Conservation (phyloP, 2,888 invertebrate species). For the Diarsia rubi region DNA sequence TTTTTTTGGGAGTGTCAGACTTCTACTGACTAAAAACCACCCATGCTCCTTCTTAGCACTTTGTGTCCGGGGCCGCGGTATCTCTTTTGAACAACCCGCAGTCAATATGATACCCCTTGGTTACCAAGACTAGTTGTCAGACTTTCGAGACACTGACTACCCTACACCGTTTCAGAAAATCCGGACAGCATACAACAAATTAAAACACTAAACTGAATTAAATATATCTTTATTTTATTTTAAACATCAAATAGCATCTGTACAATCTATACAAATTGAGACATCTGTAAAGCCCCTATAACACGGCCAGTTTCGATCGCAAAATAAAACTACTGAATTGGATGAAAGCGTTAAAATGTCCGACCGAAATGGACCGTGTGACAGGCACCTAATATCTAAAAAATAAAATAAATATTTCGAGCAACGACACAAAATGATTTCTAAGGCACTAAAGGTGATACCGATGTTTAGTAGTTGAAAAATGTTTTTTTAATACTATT, state of each 20-base stretch:
- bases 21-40: too few relatives aligned
- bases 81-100: too few relatives aligned
- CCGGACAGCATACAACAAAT: conserved; percentile 1
- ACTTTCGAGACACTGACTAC: too few relatives aligned
- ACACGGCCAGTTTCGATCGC: conserved; percentile 35
- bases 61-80: too few relatives aligned
- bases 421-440: conserved; percentile 42
- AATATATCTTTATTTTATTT: conserved; percentile 66
- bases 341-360: neutral
- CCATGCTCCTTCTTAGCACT: too few relatives aligned
- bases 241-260: conserved; percentile 65
- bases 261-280: conserved; percentile 64
- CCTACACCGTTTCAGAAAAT: too few relatives aligned
- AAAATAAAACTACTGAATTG: conserved; percentile 6
- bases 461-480: conserved; percentile 39
- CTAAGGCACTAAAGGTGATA: conserved; percentile 58
- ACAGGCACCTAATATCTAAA: conserved; percentile 12
- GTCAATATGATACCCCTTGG: too few relatives aligned
- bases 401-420: conserved; percentile 40
- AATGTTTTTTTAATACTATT: conserved; percentile 34
- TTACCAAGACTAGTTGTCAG: too few relatives aligned
- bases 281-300: conserved; percentile 17
- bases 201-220: conserved; percentile 51
- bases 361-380: conserved; percentile 14
- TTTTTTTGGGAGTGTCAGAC: too few relatives aligned